Conservation (phyloP, 2,797 vertebrate species). For the Semaprochilodus insignis region DNA sequence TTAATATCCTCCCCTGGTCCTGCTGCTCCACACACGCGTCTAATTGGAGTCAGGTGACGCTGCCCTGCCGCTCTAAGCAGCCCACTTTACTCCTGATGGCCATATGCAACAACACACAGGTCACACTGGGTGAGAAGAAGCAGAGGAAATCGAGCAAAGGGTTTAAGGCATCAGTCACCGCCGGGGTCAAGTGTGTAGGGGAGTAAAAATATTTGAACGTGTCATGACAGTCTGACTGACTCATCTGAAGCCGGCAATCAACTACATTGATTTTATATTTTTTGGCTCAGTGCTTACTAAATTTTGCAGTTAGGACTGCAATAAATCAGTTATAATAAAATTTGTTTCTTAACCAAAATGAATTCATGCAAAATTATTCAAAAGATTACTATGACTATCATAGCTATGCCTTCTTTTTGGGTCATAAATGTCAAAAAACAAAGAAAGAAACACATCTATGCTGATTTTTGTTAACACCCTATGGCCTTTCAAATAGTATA, state of each 20-base stretch:
- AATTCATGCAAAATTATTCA: too few relatives aligned
- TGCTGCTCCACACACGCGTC: slow-evolving; percentile 60
- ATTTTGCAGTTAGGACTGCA: background rate
- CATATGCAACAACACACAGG: slow-evolving; percentile 21
- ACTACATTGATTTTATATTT: background rate
- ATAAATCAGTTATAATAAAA: too few relatives aligned
- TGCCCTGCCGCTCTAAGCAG: slow-evolving; percentile 16
- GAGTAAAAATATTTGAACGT: background rate
- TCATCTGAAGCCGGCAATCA: background rate
- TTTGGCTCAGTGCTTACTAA: background rate
- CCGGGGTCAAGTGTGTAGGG: background rate
- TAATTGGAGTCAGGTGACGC: slow-evolving; percentile 67
- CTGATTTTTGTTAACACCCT: too few relatives aligned
- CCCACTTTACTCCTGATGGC: slow-evolving; percentile 2
- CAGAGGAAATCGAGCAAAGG: background rate
- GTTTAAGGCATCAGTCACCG: background rate
- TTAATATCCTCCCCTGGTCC: slow-evolving; percentile 69
- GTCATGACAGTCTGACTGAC: background rate
- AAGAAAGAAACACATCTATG: too few relatives aligned
- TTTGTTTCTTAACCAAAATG: too few relatives aligned
- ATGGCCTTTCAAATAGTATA: too few relatives aligned
- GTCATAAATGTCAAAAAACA: too few relatives aligned
- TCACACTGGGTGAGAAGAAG: background rate
- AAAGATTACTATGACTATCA: too few relatives aligned
- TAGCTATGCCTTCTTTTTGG: too few relatives aligned